A percentile compares a stretch with the other conserved stretches of the same genome.
Evolutionary conservation across 2,797 vertebrate species (phyloP).

Genomic region (Ibycter americanus): DNA sequence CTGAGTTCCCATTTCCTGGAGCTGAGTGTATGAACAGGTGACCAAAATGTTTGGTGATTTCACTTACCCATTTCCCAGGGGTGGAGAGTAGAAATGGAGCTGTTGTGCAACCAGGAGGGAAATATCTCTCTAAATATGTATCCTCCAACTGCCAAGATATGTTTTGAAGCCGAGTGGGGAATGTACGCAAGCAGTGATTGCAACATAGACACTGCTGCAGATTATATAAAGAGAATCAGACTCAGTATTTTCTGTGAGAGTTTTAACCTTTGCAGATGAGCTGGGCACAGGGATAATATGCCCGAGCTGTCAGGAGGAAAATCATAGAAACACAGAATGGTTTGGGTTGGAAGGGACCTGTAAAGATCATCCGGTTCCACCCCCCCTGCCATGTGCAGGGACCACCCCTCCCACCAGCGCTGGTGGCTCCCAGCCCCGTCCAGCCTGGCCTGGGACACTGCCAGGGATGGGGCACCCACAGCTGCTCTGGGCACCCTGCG

Average conservation of each 20-base stretch:
- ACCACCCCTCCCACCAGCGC: not conserved
- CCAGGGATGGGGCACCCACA: not conserved
- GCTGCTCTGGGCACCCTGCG: not conserved
- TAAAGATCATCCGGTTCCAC: not conserved
- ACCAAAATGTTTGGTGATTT: not conserved
- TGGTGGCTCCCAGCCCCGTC: not conserved
- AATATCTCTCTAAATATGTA: not conserved
- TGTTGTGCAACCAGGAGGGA: not conserved
- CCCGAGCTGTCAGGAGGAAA: not conserved
- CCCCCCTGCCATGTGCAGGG: not conserved
- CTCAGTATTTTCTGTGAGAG: fast-evolving
- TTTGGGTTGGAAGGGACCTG: not conserved
- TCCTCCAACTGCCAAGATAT: not conserved
- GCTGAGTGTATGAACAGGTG: not conserved
- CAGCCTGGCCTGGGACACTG: not conserved
- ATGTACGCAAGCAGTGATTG: not conserved
- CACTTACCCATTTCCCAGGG: not conserved
- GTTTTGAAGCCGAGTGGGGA: not conserved
- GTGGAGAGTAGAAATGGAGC: not conserved
- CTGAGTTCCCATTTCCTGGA: fast-evolving
- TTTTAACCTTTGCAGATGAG: not conserved
- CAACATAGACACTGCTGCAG: not conserved
- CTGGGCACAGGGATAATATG: not conserved
- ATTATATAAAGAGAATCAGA: not conserved
- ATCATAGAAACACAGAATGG: too few relatives aligned